phyloP scores from a whole-genome alignment of 2,113 vertebrate genomes.

The Cottus gobio region DNA sequence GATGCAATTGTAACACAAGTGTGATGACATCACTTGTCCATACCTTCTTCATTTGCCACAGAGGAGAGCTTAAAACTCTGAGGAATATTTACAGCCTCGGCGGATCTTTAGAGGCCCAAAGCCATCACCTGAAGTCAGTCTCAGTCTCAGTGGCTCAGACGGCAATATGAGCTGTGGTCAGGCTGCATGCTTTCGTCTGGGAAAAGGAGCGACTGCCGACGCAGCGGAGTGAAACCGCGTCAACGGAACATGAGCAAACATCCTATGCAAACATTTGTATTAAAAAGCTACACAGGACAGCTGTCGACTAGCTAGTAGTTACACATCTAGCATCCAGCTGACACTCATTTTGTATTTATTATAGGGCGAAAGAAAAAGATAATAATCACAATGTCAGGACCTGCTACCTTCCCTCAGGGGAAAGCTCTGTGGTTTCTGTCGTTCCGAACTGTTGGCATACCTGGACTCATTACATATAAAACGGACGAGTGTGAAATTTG shows the following conservation, averaged over 20 bases:
- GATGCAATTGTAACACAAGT: not conserved
- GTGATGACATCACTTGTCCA: not conserved
- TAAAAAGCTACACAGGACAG: not conserved
- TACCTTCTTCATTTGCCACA: not conserved
- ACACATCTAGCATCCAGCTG: not conserved
- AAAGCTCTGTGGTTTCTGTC: not conserved
- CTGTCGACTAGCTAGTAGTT: not conserved
- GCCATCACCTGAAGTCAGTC: not conserved
- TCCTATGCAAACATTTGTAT: constrained; percentile 30
- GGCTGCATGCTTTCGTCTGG: constrained; percentile 10
- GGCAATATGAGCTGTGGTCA: constrained; percentile 34
- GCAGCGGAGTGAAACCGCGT: not conserved
- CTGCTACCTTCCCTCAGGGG: not conserved
- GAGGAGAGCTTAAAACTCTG: not conserved
- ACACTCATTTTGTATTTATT: constrained; percentile 1
- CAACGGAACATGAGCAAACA: constrained; percentile 23
- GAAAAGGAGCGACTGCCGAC: not conserved
- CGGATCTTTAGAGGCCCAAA: not conserved
- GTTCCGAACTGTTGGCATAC: not conserved
- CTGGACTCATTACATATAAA: not conserved
- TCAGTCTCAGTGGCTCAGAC: constrained; percentile 11
- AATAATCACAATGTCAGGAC: not conserved
- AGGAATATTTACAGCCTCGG: not conserved
- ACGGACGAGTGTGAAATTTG: not conserved
- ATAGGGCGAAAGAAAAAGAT: not conserved